phyloP scores from a whole-genome alignment of 2,113 vertebrate genomes.

The Steatornis caripensis region DNA sequence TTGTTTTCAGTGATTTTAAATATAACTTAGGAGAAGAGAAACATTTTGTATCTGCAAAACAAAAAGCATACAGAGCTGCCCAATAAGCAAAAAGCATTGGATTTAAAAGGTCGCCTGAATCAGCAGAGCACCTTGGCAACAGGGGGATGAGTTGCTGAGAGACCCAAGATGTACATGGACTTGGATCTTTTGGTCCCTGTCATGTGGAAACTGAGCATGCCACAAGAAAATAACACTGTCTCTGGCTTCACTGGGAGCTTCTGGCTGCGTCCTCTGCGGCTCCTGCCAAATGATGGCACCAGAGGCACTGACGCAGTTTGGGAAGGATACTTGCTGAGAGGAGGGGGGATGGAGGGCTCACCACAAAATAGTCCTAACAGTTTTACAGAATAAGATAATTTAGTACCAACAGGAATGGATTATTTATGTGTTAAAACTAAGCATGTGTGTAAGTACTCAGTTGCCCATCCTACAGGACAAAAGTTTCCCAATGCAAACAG shows the following conservation, averaged over 20 bases:
- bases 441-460: neutral
- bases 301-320: neutral
- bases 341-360: neutral
- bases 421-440: neutral
- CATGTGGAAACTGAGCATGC: slow-evolving; percentile 30
- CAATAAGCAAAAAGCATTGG: slow-evolving; percentile 47
- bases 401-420: neutral
- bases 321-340: neutral
- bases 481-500: neutral
- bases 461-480: neutral
- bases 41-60: slow-evolving; percentile 42
- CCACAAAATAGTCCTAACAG: neutral
- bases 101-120: slow-evolving; percentile 67
- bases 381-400: neutral
- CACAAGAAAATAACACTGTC: neutral
- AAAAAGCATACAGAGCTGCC: slow-evolving; percentile 43
- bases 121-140: slow-evolving; percentile 65
- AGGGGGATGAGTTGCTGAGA: slow-evolving; percentile 64
- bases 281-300: slow-evolving; percentile 23
- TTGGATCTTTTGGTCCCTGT: slow-evolving; percentile 56
- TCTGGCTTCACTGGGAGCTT: slow-evolving; percentile 8
- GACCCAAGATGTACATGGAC: slow-evolving; percentile 43
- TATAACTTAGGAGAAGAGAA: slow-evolving; percentile 27
- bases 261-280: neutral
- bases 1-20: neutral